Conservation (phyloP, 1,140 invertebrate genomes). For the Bombyx mandarina region DNA sequence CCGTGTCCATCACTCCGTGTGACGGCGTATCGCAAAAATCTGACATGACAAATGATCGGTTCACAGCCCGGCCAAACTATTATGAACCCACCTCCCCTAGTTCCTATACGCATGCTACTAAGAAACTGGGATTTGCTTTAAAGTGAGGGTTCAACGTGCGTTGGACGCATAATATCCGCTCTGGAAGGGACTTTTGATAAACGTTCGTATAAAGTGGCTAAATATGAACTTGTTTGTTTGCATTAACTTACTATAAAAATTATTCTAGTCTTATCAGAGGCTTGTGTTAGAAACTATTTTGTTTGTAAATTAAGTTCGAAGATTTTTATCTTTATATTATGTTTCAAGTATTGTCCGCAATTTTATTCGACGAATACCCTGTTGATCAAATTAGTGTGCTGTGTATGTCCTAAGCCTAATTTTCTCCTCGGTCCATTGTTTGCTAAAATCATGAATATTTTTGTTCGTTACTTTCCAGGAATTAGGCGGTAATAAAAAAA, state of each 20-base stretch:
- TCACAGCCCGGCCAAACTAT: constrained; percentile 25
- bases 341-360: too few species aligned
- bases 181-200: constrained; percentile 36
- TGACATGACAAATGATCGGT: constrained; percentile 60
- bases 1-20: constrained; percentile 46
- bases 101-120: constrained; percentile 4
- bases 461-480: constrained; percentile 4
- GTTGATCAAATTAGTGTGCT: too few species aligned
- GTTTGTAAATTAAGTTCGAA: too few species aligned
- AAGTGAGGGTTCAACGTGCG: constrained; percentile 18
- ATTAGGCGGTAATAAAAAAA: constrained; percentile 7
- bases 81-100: constrained; percentile 9
- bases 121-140: constrained; percentile 5
- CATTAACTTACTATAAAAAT: too few species aligned
- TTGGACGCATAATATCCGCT: constrained; percentile 28
- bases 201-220: constrained; percentile 10
- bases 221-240: too few species aligned
- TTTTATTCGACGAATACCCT: too few species aligned
- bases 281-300: too few species aligned
- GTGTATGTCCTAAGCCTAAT: too few species aligned
- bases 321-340: too few species aligned
- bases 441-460: too few species aligned
- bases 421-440: too few species aligned
- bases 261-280: too few species aligned
- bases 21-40: constrained; percentile 49